A percentile compares a stretch with the other conserved stretches of the same genome.
Conservation (phyloP, 2,797 vertebrate species). For the Anguilla pacifica region DNA sequence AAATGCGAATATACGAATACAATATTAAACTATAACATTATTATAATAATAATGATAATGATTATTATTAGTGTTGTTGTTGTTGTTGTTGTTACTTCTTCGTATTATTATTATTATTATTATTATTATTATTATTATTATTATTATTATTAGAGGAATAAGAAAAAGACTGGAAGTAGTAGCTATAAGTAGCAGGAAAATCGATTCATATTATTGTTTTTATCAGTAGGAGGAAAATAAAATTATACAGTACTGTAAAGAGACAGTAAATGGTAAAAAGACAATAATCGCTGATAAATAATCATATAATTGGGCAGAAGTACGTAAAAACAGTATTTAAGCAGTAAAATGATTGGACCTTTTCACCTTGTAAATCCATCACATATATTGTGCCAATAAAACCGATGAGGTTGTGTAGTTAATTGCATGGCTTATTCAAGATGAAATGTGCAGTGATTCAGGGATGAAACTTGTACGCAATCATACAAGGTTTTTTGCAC, state of each 20-base stretch:
- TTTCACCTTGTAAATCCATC: constrained; percentile 40
- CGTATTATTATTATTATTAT: not conserved
- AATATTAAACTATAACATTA: not conserved
- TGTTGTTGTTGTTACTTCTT: not conserved
- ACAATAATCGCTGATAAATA: constrained; percentile 18
- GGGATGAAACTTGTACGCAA: not conserved
- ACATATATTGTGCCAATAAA: constrained; percentile 42
- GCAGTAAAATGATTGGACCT: constrained; percentile 30
- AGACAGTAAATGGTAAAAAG: constrained; percentile 6
- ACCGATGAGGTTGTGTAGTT: constrained; percentile 24
- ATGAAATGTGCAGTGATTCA: constrained; percentile 26
- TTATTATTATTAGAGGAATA: not conserved
- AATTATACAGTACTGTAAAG: constrained; percentile 31
- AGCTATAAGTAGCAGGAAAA: not conserved
- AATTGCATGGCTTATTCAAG: constrained; percentile 36
- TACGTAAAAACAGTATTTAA: constrained; percentile 18
- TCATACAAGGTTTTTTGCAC: not conserved
- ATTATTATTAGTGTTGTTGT: not conserved
- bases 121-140: not conserved
- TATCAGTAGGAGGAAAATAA: not conserved
- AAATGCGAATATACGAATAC: not conserved
- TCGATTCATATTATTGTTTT: not conserved
- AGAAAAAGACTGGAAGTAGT: not conserved
- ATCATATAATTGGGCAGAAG: constrained; percentile 9
- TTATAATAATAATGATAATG: not conserved